Evolutionary conservation across 1,140 invertebrate species (phyloP).

Genomic region (Dendroctonus valens): DNA sequence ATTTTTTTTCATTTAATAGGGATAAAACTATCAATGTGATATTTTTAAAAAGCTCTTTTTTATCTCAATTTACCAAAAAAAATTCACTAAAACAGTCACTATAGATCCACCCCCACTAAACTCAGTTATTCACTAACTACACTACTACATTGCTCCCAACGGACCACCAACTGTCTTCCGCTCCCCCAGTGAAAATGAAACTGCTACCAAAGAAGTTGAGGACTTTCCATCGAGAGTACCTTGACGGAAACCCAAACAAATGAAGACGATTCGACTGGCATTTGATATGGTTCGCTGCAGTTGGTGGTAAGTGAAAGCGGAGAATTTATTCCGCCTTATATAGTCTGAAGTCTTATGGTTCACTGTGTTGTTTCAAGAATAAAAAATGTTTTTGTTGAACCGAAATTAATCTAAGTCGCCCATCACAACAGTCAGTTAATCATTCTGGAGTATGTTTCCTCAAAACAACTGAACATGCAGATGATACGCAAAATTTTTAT

Average conservation of each 20-base stretch:
- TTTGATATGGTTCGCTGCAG: constrained; percentile 25
- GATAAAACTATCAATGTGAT: no score
- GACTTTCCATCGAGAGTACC: constrained; percentile 29
- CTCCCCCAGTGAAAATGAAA: constrained; percentile 14
- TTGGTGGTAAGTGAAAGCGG: constrained; percentile 29
- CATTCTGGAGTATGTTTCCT: no score
- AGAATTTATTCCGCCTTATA: constrained; percentile 1
- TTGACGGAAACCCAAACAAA: constrained; percentile 23
- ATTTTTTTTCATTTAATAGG: no score
- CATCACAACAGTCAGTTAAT: no score
- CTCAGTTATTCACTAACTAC: constrained; percentile 4
- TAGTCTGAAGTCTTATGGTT: neutral
- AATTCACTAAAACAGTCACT: constrained; percentile 1
- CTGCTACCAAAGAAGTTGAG: constrained; percentile 19
- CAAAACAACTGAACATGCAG: no score
- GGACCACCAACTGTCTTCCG: neutral
- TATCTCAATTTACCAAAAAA: no score
- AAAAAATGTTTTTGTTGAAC: no score
- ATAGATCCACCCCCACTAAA: constrained; percentile 5
- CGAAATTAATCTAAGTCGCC: no score
- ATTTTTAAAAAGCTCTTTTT: no score
- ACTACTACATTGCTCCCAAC: constrained; percentile 10
- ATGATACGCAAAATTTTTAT: no score
- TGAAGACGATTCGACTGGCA: constrained; percentile 28
- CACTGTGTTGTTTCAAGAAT: no score